Conservation (phyloP, 1,140 invertebrate species). For the Paracyclopina nana region DNA sequence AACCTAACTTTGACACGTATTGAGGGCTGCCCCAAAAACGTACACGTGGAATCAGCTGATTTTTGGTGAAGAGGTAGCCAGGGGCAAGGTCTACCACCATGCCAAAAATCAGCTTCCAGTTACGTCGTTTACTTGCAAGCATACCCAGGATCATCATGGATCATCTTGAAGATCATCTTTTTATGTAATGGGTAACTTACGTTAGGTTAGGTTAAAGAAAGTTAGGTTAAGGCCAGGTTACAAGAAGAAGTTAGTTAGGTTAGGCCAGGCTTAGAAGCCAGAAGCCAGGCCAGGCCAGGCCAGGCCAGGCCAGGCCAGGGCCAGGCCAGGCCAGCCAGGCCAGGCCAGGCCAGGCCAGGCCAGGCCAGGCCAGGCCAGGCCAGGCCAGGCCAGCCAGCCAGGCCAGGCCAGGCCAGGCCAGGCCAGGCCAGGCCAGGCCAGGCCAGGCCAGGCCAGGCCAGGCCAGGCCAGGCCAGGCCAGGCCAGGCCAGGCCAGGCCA, state of each 20-base stretch:
- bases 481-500: slow-evolving; percentile 19
- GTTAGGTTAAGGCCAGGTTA: slow-evolving; percentile 19
- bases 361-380: slow-evolving; percentile 19
- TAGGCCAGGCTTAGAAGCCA: slow-evolving; percentile 19
- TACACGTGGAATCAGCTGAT: too few species aligned
- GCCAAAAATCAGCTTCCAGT: too few species aligned
- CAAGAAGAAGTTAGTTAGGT: slow-evolving; percentile 19
- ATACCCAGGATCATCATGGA: too few species aligned
- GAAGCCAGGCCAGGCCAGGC: slow-evolving; percentile 19
- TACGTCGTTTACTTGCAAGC: too few species aligned
- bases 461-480: slow-evolving; percentile 19
- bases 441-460: slow-evolving; percentile 21
- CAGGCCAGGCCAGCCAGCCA: too few species aligned
- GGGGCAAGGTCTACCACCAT: too few species aligned
- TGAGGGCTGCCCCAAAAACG: too few species aligned
- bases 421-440: slow-evolving; percentile 20
- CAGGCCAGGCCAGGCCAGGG: slow-evolving; percentile 20
- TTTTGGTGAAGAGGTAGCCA: too few species aligned
- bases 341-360: slow-evolving; percentile 20
- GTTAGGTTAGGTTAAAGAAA: slow-evolving; percentile 21
- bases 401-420: too few species aligned
- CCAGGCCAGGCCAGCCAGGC: slow-evolving; percentile 20
- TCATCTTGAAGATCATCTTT: too few species aligned
- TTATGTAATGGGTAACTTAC: too few species aligned
- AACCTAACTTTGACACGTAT: too few species aligned